These are phyloP conservation scores for Ciconia nigra DNA, from an alignment of 2,797 vertebrate genomes.

Conservation along the genomic window DNA sequence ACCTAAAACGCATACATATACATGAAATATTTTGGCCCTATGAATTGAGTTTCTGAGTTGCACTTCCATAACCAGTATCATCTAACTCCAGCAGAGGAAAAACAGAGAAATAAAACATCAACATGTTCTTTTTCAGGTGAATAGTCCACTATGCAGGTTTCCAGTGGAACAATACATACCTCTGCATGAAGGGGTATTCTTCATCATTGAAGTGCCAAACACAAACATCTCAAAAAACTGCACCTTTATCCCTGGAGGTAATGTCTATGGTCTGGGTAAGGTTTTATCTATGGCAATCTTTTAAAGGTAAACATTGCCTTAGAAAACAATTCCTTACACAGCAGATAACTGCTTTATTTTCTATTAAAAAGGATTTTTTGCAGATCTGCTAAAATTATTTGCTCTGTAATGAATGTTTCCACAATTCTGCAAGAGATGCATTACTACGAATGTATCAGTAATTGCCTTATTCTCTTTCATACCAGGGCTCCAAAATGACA, in stretches of 20 bases:
- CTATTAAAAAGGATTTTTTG: background rate
- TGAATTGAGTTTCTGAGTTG: background rate
- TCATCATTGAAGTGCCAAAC: background rate
- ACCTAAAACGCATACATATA: background rate
- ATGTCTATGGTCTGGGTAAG: background rate
- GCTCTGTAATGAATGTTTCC: background rate
- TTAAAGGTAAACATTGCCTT: background rate
- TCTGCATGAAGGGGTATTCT: background rate
- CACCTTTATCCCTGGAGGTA: constrained; percentile 21
- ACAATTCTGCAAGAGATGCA: background rate
- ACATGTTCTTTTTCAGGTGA: background rate
- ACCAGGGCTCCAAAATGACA: background rate
- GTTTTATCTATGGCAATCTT: background rate
- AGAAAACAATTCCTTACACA: background rate
- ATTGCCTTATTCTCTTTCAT: background rate
- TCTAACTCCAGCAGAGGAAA: background rate
- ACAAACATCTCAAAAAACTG: constrained; percentile 7
- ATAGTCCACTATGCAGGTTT: background rate
- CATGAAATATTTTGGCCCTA: background rate
- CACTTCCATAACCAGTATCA: background rate
- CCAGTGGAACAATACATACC: background rate
- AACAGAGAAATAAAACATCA: background rate
- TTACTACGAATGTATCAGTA: background rate
- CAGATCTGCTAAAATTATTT: background rate
- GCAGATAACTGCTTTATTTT: background rate